A percentile compares a stretch with the other conserved stretches of the same genome.
Evolutionary conservation across 2,888 invertebrate species (phyloP).

Genomic region (Lymantria monacha): DNA sequence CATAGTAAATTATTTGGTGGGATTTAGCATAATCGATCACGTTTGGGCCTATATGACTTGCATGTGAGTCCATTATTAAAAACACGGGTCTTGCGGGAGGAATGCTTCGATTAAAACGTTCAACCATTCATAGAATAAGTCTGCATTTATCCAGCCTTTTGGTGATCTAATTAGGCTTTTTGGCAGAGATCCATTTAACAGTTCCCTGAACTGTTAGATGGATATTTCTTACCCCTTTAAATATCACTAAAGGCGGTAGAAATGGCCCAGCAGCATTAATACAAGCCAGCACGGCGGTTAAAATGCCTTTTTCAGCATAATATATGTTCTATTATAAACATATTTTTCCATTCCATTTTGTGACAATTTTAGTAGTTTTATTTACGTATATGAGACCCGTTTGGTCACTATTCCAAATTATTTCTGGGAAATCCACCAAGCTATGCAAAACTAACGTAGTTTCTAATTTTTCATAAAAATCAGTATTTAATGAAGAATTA

Average conservation of each 20-base stretch:
- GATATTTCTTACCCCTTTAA: slow-evolving; percentile 20
- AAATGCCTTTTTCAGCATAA: slow-evolving; percentile 24
- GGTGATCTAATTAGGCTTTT: slow-evolving; percentile 26
- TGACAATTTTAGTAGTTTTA: slow-evolving; percentile 23
- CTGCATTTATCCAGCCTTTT: slow-evolving; percentile 31
- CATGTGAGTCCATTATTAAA: slow-evolving; percentile 30
- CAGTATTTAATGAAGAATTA: slow-evolving; percentile 9
- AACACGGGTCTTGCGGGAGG: slow-evolving; percentile 23
- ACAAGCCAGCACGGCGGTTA: slow-evolving; percentile 20
- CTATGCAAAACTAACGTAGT: slow-evolving; percentile 3
- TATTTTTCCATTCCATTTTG: slow-evolving; percentile 26
- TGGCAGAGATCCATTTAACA: slow-evolving; percentile 25
- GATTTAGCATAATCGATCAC: slow-evolving; percentile 15
- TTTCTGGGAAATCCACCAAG: slow-evolving; percentile 10
- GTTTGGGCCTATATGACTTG: slow-evolving; percentile 20
- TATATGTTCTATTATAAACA: slow-evolving; percentile 21
- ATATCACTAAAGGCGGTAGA: slow-evolving; percentile 19
- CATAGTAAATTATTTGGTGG: slow-evolving; percentile 26
- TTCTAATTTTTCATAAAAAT: slow-evolving; percentile 17
- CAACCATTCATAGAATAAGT: slow-evolving; percentile 28
- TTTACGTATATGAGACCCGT: slow-evolving; percentile 24
- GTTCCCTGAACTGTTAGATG: too few relatives aligned
- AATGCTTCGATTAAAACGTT: slow-evolving; percentile 18
- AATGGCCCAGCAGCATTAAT: slow-evolving; percentile 15
- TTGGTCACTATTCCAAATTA: slow-evolving; percentile 22